Evolutionary conservation across 2,113 vertebrate genomes (phyloP).

Genomic region (Heptranchias perlo): DNA sequence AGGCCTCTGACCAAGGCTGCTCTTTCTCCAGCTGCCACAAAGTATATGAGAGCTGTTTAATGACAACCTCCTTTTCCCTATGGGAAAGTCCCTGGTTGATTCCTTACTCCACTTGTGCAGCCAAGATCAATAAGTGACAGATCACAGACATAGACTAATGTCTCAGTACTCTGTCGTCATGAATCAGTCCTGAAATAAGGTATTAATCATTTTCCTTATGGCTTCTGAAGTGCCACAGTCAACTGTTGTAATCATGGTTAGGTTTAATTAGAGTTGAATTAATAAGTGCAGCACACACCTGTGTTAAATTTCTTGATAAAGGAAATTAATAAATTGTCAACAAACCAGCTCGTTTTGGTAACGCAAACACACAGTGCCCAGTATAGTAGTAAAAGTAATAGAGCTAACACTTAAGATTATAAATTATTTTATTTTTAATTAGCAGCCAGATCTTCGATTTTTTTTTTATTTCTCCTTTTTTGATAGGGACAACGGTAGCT

Average conservation of each 20-base stretch:
- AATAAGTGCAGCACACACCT: neutral
- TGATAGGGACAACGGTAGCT: constrained; percentile 77
- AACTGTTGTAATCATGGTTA: neutral
- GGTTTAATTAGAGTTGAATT: neutral
- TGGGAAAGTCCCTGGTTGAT: neutral
- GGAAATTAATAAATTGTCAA: neutral
- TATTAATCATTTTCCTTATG: neutral
- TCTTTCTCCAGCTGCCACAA: neutral
- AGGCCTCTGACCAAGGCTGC: neutral
- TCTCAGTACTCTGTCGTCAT: neutral
- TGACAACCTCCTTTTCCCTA: neutral
- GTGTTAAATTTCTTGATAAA: neutral
- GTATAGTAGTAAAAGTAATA: neutral
- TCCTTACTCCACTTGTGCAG: neutral
- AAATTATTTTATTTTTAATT: neutral
- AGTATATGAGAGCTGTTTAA: neutral
- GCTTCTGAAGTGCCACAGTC: neutral
- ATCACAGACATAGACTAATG: neutral
- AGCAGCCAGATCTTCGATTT: neutral
- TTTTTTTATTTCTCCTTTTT: constrained; percentile 39
- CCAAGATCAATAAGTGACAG: neutral
- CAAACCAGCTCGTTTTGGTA: neutral
- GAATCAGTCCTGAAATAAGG: neutral
- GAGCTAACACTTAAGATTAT: neutral
- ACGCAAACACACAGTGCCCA: neutral